Conservation (phyloP, 2,888 invertebrate genomes). For the Cheilosia soror region DNA sequence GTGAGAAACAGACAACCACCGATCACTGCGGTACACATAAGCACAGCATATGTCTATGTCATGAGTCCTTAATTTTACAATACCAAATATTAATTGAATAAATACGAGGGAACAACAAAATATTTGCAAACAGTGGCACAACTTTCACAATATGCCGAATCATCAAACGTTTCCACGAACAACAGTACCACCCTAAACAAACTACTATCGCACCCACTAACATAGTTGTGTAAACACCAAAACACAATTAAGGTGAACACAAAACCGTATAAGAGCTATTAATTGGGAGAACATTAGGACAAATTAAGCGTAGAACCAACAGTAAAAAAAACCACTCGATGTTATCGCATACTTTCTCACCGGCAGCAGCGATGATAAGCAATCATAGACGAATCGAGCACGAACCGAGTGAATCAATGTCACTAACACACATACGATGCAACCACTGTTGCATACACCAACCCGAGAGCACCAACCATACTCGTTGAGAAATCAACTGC, state of each 20-base stretch:
- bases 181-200: conserved; percentile 7
- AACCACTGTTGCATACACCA: neutral
- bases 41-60: too few species aligned
- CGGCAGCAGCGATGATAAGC: conserved; percentile 48
- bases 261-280: conserved; percentile 38
- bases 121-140: too few species aligned
- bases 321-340: conserved; percentile 37
- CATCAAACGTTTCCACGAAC: conserved; percentile 15
- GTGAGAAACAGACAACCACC: too few species aligned
- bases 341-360: conserved; percentile 44
- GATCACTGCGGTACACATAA: too few species aligned
- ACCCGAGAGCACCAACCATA: neutral
- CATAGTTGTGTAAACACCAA: conserved; percentile 58
- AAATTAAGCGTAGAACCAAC: conserved; percentile 42
- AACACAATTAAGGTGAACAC: conserved; percentile 58
- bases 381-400: conserved; percentile 14
- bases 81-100: too few species aligned
- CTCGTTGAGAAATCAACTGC: conserved; percentile 3
- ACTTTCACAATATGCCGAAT: conserved; percentile 4
- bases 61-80: too few species aligned
- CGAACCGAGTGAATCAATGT: conserved; percentile 15
- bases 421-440: conserved; percentile 7
- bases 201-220: conserved; percentile 32
- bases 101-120: too few species aligned
- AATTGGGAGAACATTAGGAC: conserved; percentile 54